These are phyloP conservation scores for Hexactinellida sp. DNA, from an alignment of 37 sponge, comb jelly and placozoan species.

Conservation along the genomic window DNA sequence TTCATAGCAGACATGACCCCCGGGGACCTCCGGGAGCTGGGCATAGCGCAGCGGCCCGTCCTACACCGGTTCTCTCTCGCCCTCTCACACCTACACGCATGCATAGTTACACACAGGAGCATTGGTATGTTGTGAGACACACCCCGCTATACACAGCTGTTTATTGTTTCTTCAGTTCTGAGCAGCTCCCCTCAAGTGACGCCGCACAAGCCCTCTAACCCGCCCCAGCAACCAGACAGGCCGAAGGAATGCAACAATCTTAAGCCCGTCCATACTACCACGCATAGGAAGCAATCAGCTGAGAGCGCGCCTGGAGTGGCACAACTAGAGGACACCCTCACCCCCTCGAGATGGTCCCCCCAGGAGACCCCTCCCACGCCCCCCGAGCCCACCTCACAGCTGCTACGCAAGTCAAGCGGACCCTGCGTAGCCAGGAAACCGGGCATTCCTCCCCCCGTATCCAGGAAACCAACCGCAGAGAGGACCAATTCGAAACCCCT, in stretches of 20 bases:
- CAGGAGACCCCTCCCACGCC: background rate
- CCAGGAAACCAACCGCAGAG: background rate
- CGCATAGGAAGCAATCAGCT: background rate
- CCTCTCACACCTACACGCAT: background rate
- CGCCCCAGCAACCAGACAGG: background rate
- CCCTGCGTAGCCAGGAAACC: background rate
- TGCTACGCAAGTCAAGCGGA: background rate
- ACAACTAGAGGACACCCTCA: background rate
- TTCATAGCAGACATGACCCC: conserved; percentile 61
- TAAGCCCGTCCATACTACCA: background rate
- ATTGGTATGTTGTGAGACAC: background rate
- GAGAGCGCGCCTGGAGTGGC: background rate
- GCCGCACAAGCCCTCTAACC: background rate
- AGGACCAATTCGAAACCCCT: background rate
- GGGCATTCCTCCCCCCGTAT: background rate
- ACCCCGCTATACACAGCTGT: background rate
- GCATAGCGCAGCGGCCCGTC: conserved; percentile 41
- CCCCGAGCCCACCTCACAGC: background rate
- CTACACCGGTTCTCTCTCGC: background rate
- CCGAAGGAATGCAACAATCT: background rate
- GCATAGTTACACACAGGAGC: background rate
- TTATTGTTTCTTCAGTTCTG: background rate
- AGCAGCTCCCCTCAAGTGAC: background rate
- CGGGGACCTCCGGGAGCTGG: conserved; percentile 64
- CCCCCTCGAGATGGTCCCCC: background rate